These are phyloP conservation scores for Drosophila suboccidentalis DNA, from an alignment of 2,888 invertebrate species.

Conservation along the genomic window DNA sequence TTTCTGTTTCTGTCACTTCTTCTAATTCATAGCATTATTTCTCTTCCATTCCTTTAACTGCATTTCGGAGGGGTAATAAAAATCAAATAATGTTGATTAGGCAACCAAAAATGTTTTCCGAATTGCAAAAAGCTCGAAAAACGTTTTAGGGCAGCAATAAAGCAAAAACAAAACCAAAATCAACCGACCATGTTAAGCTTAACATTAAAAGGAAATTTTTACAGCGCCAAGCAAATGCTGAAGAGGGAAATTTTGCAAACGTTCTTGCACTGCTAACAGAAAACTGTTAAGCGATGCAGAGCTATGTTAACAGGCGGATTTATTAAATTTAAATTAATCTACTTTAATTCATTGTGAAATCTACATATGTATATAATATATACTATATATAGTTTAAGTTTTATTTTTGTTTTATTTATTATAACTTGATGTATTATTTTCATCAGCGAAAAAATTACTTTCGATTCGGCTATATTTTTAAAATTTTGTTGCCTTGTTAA, in stretches of 20 bases:
- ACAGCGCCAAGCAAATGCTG: conserved; percentile 22
- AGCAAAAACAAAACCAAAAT: not conserved
- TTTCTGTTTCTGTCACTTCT: conserved; percentile 11
- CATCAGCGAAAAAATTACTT: not conserved
- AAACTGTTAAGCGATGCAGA: conserved; percentile 3
- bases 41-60: conserved; percentile 56
- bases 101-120: conserved; percentile 32
- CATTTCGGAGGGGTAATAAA: conserved; percentile 55
- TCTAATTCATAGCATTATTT: conserved; percentile 55
- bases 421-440: not conserved
- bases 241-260: conserved; percentile 3
- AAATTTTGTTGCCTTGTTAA: not conserved
- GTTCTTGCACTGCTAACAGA: conserved; percentile 7
- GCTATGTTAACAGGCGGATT: not conserved
- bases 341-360: not conserved
- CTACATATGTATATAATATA: no score
- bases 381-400: not conserved
- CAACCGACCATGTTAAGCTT: conserved; percentile 11
- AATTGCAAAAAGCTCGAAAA: conserved; percentile 29
- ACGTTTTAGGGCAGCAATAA: conserved; percentile 22
- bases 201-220: conserved; percentile 49
- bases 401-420: not conserved
- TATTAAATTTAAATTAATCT: not conserved
- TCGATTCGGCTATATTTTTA: not conserved
- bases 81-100: conserved; percentile 61